Percentiles rank a stretch among this genome's conserved stretches.
Conservation (phyloP, 1,140 invertebrate species). For the Hyphantria cunea region DNA sequence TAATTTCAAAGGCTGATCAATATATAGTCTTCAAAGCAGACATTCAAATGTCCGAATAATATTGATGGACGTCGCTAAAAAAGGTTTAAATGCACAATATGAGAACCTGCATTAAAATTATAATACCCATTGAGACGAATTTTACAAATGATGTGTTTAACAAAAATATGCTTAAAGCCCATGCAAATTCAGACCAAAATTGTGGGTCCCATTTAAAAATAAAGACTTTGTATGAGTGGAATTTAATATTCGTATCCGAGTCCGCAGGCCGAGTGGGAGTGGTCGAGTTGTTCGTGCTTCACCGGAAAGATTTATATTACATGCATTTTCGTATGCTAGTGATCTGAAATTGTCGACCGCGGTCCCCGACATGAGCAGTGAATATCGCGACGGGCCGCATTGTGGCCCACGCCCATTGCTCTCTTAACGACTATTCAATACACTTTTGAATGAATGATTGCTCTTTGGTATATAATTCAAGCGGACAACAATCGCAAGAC, state of each 20-base stretch:
- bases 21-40: slow-evolving; percentile 62
- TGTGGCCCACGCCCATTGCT: slow-evolving; percentile 71
- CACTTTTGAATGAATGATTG: slow-evolving; percentile 75
- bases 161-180: slow-evolving; percentile 49
- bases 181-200: slow-evolving; percentile 65
- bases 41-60: slow-evolving; percentile 73
- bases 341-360: slow-evolving; percentile 76
- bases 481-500: slow-evolving; percentile 64
- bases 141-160: slow-evolving; percentile 17
- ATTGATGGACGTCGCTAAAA: slow-evolving; percentile 72
- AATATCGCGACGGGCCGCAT: slow-evolving; percentile 44
- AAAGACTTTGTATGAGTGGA: slow-evolving; percentile 72
- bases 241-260: slow-evolving; percentile 79
- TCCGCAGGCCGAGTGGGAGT: slow-evolving; percentile 72
- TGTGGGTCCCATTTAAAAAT: slow-evolving; percentile 59
- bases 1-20: slow-evolving; percentile 58
- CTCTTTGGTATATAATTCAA: slow-evolving; percentile 75
- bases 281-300: slow-evolving; percentile 71
- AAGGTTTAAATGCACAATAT: slow-evolving; percentile 66
- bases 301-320: slow-evolving; percentile 81
- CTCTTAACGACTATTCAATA: slow-evolving; percentile 78
- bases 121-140: slow-evolving; percentile 71
- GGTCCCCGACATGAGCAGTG: slow-evolving; percentile 43
- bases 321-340: slow-evolving; percentile 75
- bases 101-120: slow-evolving; percentile 77